Evolutionary conservation across 2,888 invertebrate genomes (phyloP).

Genomic region (Acrobasis repandana): DNA sequence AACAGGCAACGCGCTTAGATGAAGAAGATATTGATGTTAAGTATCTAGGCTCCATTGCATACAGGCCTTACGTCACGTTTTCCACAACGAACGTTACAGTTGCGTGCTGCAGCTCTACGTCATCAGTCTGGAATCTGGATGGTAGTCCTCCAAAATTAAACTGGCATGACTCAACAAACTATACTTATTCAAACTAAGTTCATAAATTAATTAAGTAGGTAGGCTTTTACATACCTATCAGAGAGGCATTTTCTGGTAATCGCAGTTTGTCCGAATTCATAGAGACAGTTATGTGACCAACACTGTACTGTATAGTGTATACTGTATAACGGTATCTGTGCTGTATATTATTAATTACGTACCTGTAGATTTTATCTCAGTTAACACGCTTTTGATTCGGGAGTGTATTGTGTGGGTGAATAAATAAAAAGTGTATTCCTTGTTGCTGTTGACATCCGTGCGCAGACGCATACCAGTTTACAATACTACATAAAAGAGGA

Average conservation of each 20-base stretch:
- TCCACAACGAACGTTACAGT: neutral
- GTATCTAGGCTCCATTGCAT: neutral
- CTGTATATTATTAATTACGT: slow-evolving; percentile 41
- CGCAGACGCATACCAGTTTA: slow-evolving; percentile 69
- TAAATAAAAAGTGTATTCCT: slow-evolving; percentile 47
- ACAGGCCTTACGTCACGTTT: neutral
- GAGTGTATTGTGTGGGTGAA: slow-evolving; percentile 46
- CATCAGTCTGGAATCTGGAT: neutral
- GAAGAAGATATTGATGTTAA: no score
- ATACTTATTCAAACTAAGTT: neutral
- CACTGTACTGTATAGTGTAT: neutral
- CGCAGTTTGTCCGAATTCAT: neutral
- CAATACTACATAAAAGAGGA: slow-evolving; percentile 76
- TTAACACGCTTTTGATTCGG: slow-evolving; percentile 40
- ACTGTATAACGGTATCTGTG: slow-evolving; percentile 38
- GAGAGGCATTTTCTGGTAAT: neutral
- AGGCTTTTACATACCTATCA: no score
- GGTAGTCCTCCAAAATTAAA: neutral
- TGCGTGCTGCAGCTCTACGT: neutral
- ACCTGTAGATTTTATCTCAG: slow-evolving; percentile 43
- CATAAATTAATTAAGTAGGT: neutral
- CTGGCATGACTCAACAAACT: neutral
- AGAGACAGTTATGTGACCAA: slow-evolving; percentile 45
- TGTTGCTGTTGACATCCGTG: slow-evolving; percentile 49
- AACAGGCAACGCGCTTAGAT: no score